Percentiles rank a stretch among this genome's conserved stretches.
Evolutionary conservation across 2,113 vertebrate genomes (phyloP).

Genomic region (Ailurus styani): DNA sequence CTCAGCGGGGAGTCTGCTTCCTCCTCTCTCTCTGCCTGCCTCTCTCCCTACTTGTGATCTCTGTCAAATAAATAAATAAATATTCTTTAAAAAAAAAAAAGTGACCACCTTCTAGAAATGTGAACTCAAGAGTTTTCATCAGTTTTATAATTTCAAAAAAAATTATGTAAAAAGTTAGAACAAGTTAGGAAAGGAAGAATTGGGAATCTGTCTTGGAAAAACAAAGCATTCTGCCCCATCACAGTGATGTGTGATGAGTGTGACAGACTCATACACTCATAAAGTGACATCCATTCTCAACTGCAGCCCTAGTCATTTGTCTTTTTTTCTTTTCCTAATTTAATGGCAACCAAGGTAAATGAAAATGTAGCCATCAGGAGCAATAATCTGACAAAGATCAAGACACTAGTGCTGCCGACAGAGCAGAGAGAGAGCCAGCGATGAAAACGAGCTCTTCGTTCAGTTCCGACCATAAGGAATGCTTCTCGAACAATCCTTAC

Average conservation of each 20-base stretch:
- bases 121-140: neutral
- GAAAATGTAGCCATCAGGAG: conserved; percentile 64
- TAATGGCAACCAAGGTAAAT: conserved; percentile 61
- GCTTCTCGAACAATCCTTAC: conserved; percentile 7
- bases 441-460: conserved; percentile 64
- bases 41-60: no score
- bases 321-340: conserved; percentile 31
- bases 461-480: conserved; percentile 15
- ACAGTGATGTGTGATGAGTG: neutral
- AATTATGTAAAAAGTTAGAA: neutral
- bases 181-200: neutral
- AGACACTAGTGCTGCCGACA: conserved; percentile 59
- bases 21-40: no score
- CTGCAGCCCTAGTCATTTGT: conserved; percentile 44
- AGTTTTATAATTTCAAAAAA: neutral
- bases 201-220: neutral
- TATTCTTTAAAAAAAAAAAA: no score
- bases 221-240: neutral
- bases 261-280: neutral
- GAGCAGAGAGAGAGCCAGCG: neutral
- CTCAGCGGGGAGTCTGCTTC: no score
- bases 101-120: neutral
- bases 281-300: neutral
- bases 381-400: conserved; percentile 64
- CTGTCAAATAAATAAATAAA: no score